Evolutionary conservation across 2,888 invertebrate genomes (phyloP), one percentile per base, ranked within the genome.

Genomic region (Norana najaformis): DNA sequence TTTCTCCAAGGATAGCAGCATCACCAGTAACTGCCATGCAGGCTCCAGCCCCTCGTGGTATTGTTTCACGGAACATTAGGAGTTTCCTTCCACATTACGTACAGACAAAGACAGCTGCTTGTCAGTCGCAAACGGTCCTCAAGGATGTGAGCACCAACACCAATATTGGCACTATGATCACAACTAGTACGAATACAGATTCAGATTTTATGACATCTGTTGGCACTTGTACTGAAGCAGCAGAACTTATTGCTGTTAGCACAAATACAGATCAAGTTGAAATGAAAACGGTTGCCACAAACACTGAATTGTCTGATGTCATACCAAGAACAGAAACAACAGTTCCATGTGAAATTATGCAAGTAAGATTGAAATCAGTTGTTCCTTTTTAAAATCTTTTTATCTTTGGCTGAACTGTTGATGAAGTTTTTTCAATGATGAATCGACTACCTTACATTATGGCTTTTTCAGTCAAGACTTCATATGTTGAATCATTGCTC

Each of bases 181-280:
- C 30, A 11, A 13, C 69, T 69, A n/a, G 69, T 69, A 69, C 69
- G 11, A 69, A 69, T 69, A 69, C 69, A n/a, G 69, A 8, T 11
- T 69, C 69, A 69, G n/a, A n/a, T 30, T n/a, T 16, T n/a, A 69
- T n/a, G 69, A n/a, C 13, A 13, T 69, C 69, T 11, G 8, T 69
- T 69, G 69, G 69, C 8, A 69, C 69, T 69, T n/a, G n/a, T n/a
- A 69, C 69, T 69, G 85, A 36, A 37, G 20, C 85, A 85, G 85
- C 85, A 36, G 37, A 85, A 85, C 36, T 85, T 18, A 36, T 16
- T 85, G 35, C 36, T 36, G 35, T 37, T 6, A 37, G 85, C 35
- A 85, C 85, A 85, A 85, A 85, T 16, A 85, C 85, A 85, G 85
- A 85, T 36, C 85, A 85, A 37, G 36, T 37, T 85, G 85, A 37